phyloP scores from a whole-genome alignment of 2,113 vertebrate species.

The Muntiacus muntjak region DNA sequence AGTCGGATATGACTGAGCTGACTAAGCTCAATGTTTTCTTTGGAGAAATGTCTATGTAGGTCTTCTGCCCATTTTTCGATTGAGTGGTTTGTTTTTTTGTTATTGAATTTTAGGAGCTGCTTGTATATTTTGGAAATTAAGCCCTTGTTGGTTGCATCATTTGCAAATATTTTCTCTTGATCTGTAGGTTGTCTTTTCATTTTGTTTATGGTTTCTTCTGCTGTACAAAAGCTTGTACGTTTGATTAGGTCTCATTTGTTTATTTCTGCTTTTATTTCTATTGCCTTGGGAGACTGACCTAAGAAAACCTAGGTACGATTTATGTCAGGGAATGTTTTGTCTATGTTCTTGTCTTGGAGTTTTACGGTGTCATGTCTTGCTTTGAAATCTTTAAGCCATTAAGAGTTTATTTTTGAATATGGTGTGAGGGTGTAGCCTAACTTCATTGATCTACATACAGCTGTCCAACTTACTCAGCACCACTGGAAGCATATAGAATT shows the following conservation, averaged over 20 bases:
- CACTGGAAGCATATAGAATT: neutral
- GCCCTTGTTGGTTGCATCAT: neutral
- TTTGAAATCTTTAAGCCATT: neutral
- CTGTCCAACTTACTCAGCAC: neutral
- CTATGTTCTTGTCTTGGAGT: neutral
- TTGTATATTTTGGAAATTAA: neutral
- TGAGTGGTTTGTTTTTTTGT: neutral
- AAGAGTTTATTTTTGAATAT: neutral
- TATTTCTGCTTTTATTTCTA: neutral
- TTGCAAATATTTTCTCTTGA: neutral
- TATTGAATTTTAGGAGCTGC: neutral
- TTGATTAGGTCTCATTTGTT: neutral
- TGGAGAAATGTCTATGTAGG: neutral
- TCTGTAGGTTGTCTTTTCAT: neutral
- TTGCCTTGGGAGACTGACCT: neutral
- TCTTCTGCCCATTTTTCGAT: neutral
- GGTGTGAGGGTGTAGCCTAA: neutral
- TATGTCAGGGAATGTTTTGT: neutral
- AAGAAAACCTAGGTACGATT: neutral
- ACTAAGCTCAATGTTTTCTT: neutral
- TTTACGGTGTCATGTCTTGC: neutral
- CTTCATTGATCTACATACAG: neutral
- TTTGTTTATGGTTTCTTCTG: neutral
- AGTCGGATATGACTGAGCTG: neutral
- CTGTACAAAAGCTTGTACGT: neutral